phyloP scores from a whole-genome alignment of 2,797 vertebrate species.

The Coregonus ussuriensis region DNA sequence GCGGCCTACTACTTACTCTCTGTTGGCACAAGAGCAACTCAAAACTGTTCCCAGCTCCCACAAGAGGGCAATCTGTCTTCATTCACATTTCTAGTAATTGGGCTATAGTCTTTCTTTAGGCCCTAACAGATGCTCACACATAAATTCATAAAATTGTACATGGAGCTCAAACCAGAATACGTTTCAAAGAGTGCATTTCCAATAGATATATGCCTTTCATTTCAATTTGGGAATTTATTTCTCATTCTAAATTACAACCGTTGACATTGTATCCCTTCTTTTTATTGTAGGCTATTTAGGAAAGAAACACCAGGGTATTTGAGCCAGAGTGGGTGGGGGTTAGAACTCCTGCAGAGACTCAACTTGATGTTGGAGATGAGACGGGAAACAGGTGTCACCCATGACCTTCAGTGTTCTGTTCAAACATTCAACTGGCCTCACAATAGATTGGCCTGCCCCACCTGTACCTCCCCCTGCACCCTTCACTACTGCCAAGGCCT shows the following conservation, averaged over 20 bases:
- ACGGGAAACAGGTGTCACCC: slow-evolving; percentile 74
- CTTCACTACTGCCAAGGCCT: background rate
- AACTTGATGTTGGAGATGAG: slow-evolving; percentile 73
- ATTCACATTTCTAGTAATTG: slow-evolving; percentile 13
- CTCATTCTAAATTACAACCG: slow-evolving; percentile 49
- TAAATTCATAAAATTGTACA: background rate
- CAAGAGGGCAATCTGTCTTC: slow-evolving; percentile 74
- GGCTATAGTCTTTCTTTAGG: background rate
- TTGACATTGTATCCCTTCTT: slow-evolving; percentile 37
- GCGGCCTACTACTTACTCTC: background rate
- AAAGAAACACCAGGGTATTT: slow-evolving; percentile 67
- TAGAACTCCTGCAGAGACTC: slow-evolving; percentile 39
- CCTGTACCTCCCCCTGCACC: slow-evolving; percentile 15
- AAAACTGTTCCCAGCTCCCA: slow-evolving; percentile 39
- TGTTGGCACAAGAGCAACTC: background rate
- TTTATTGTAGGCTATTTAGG: slow-evolving; percentile 38
- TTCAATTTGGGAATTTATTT: slow-evolving; percentile 62
- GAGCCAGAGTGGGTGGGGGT: slow-evolving; percentile 46
- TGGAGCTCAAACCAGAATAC: background rate
- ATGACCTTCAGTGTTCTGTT: slow-evolving; percentile 55
- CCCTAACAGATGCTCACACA: background rate
- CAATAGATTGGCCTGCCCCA: slow-evolving; percentile 11
- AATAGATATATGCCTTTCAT: slow-evolving; percentile 46
- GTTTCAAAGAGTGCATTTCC: slow-evolving; percentile 3
- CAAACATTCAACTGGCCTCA: slow-evolving; percentile 56